Evolutionary conservation across 2,888 invertebrate genomes (phyloP).

Genomic region (Apocheima hispidaria): DNA sequence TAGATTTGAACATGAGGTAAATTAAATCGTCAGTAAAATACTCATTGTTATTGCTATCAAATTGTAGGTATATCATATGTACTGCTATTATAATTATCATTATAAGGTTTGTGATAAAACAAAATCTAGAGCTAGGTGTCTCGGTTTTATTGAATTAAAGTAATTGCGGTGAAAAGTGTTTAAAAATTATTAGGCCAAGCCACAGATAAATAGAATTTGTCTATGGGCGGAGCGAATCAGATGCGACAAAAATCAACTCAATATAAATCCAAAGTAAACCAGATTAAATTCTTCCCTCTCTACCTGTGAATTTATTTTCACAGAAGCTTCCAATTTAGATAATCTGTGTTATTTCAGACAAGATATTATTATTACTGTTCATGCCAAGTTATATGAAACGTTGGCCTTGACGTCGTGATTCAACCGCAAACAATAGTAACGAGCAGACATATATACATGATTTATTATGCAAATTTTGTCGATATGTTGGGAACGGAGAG

Average conservation of each 20-base stretch:
- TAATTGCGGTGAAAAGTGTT: not conserved
- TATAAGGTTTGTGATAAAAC: no score
- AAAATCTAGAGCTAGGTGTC: no score
- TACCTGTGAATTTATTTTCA: conserved; percentile 19
- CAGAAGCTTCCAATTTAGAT: conserved; percentile 11
- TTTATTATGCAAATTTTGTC: conserved; percentile 10
- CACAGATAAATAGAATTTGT: no score
- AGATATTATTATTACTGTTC: conserved; percentile 7
- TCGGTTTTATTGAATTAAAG: no score
- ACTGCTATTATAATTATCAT: no score
- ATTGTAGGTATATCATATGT: no score
- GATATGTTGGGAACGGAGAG: conserved; percentile 2
- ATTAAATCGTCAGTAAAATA: not conserved
- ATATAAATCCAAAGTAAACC: conserved; percentile 17
- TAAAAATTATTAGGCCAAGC: not conserved
- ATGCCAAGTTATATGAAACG: conserved; percentile 5
- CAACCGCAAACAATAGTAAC: not conserved
- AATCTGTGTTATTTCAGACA: conserved; percentile 19
- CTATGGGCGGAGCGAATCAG: no score
- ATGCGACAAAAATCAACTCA: conserved; percentile 9
- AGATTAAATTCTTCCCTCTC: conserved; percentile 20
- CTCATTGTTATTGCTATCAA: no score
- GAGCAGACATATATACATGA: not conserved
- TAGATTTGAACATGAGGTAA: not conserved
- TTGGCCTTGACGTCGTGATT: not conserved